A percentile compares a stretch with the other conserved stretches of the same genome.
Conservation (phyloP, 53 echinoderm and acorn worm genomes). For the Crossaster papposus region DNA sequence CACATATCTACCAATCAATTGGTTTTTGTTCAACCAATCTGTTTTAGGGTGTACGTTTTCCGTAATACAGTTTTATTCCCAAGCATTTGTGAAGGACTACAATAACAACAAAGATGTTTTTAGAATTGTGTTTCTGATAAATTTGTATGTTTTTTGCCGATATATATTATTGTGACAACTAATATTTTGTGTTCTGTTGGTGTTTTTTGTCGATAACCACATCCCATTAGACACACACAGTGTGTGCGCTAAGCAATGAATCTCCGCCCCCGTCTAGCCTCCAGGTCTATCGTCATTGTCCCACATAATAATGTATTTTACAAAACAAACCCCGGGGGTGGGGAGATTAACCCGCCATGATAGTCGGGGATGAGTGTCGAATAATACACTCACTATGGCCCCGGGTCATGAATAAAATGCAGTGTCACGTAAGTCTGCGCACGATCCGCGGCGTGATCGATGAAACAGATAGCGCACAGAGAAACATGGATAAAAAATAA, state of each 20-base stretch:
- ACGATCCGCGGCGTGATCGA: constrained; percentile 49
- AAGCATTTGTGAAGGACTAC: too few relatives aligned
- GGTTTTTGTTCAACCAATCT: too few relatives aligned
- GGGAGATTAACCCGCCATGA: constrained; percentile 30
- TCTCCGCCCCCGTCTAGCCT: not conserved
- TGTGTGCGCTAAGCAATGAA: too few relatives aligned
- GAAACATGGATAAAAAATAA: constrained; percentile 27
- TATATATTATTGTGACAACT: too few relatives aligned
- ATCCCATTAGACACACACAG: not conserved
- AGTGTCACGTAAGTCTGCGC: constrained; percentile 45
- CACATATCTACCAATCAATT: too few relatives aligned
- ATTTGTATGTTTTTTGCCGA: too few relatives aligned
- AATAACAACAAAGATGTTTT: too few relatives aligned
- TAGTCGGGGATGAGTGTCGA: constrained; percentile 52
- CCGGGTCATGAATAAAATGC: constrained; percentile 55
- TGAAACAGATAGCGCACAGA: constrained; percentile 5
- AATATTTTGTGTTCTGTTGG: too few relatives aligned
- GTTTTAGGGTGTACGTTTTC: too few relatives aligned
- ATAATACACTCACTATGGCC: constrained; percentile 53
- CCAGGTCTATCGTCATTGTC: not conserved
- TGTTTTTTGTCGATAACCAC: not conserved
- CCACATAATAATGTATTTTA: constrained; percentile 6
- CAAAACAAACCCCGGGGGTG: constrained; percentile 7
- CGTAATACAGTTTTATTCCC: too few relatives aligned
- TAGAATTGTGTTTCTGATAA: too few relatives aligned